Evolutionary conservation across 2,113 vertebrate genomes (phyloP).

Genomic region (Nyctibius bracteatus): DNA sequence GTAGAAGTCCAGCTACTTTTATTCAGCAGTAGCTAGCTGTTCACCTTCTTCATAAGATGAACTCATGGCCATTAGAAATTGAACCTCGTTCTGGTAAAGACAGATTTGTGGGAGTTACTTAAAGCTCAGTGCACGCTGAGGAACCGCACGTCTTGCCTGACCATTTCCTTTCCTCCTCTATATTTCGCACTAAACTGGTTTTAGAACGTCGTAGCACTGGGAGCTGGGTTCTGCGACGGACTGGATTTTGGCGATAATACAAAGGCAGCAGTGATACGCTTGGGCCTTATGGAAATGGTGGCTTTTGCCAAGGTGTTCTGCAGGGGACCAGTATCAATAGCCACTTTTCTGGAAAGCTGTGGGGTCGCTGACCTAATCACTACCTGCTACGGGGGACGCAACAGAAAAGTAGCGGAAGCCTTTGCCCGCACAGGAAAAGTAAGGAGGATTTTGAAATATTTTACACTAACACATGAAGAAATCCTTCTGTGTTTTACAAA

Average conservation of each 20-base stretch:
- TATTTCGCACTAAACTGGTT: not conserved
- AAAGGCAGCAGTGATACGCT: slow-evolving; percentile 85
- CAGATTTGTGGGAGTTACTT: not conserved
- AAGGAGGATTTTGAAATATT: not conserved
- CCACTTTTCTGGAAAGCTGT: slow-evolving; percentile 88
- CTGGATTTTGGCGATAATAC: slow-evolving; percentile 84
- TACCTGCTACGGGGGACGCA: slow-evolving; percentile 86
- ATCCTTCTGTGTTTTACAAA: not conserved
- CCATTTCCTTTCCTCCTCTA: not conserved
- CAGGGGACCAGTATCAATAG: slow-evolving; percentile 62
- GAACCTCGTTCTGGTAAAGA: not conserved
- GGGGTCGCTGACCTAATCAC: slow-evolving; percentile 87
- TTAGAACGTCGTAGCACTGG: slow-evolving; percentile 86
- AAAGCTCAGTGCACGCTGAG: not conserved
- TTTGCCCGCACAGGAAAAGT: slow-evolving; percentile 83
- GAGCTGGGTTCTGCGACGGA: slow-evolving; percentile 86
- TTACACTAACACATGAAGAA: not conserved
- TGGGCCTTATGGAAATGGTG: slow-evolving; percentile 91
- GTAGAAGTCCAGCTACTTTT: not conserved
- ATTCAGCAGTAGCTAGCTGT: not conserved
- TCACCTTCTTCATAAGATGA: not conserved
- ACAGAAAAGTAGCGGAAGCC: slow-evolving; percentile 84
- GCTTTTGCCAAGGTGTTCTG: slow-evolving; percentile 85
- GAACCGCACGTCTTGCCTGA: not conserved
- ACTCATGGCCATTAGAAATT: not conserved